Evolutionary conservation across 1,140 invertebrate genomes (phyloP).

Genomic region (Zophobas morio): DNA sequence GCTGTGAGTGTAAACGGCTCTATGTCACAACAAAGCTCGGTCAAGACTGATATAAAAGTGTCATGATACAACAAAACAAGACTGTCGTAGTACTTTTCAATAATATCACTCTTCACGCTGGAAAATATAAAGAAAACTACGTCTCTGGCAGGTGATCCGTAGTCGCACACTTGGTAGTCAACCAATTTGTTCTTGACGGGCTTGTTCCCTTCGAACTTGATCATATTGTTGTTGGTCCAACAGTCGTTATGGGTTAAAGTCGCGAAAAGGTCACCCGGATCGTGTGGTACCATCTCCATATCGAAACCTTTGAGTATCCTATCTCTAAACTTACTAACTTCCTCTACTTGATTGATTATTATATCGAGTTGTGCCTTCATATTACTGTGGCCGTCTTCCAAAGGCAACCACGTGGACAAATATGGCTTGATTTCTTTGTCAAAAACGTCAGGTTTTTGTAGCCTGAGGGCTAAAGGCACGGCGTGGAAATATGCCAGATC

Average conservation of each 20-base stretch:
- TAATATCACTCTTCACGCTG: conserved; percentile 68
- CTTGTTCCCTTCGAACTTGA: conserved; percentile 55
- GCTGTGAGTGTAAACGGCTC: neutral
- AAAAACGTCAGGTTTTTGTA: conserved; percentile 67
- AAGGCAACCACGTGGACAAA: conserved; percentile 60
- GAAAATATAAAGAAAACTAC: conserved; percentile 73
- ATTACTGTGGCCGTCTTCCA: conserved; percentile 54
- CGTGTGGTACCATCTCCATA: conserved; percentile 50
- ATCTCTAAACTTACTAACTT: conserved; percentile 56
- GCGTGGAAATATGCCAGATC: conserved; percentile 67
- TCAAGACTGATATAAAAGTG: conserved; percentile 64
- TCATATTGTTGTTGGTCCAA: conserved; percentile 77
- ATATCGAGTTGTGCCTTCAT: conserved; percentile 60
- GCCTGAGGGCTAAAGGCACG: conserved; percentile 64
- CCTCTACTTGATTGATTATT: conserved; percentile 60
- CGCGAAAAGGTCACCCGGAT: conserved; percentile 68
- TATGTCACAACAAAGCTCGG: neutral
- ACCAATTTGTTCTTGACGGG: conserved; percentile 73
- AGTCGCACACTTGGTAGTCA: conserved; percentile 75
- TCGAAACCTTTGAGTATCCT: conserved; percentile 47
- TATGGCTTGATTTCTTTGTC: conserved; percentile 65
- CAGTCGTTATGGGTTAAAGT: conserved; percentile 74
- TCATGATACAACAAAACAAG: conserved; percentile 71
- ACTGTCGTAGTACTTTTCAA: conserved; percentile 67
- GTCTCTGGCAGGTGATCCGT: conserved; percentile 71